Evolutionary conservation across 2,888 invertebrate genomes (phyloP), one percentile per base, ranked within the genome.

Genomic region (Troides oblongomaculatus): DNA sequence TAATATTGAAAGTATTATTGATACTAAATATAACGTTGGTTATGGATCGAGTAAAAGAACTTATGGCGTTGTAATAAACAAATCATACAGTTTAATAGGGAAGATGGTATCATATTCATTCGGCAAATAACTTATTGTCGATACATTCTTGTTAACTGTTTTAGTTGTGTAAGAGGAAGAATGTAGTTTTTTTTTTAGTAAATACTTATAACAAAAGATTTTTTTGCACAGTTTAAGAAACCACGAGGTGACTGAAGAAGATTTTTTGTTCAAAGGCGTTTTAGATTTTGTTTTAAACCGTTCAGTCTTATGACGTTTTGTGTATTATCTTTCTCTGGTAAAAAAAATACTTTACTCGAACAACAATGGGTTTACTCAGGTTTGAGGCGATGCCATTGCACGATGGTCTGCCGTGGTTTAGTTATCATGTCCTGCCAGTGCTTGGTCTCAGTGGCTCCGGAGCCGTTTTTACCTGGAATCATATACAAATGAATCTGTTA

Each of bases 381-480:
- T 88, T 99, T 99, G 84, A 99, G 94, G 87, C 98, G 96, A 93
- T 99, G 99, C 99, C 99, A 99, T 87, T 98, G 98, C 64, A 98
- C 97, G 81, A 98, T 97, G 79, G 97, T 97, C 92, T 99, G 98
- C 76, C 98, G 94, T 30, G 98, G 98, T 91, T 99, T 99, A 73
- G 98, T 97, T 78, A 99, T 98, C 99, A 99, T 99, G 85, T 99
- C 99, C 83, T 98, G 98, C 99, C 99, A 99, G 88, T 99, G 99
- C 85, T 98, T 98, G 56, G 98, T 98, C 90, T 99, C 99, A 69
- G 97, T 96, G 23, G 98, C 98, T 1, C 99, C 99, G 67, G 98
- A 98, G 17, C 97, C 97, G 82, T 97, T 97, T 89, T 97, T 97
- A 70, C 97, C 97, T 97, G 93, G 8, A 66, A 70, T 58, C 36